Base-by-base conservation (phyloP, 1,140 invertebrate genomes). In the Oscheius sp. region DNA sequence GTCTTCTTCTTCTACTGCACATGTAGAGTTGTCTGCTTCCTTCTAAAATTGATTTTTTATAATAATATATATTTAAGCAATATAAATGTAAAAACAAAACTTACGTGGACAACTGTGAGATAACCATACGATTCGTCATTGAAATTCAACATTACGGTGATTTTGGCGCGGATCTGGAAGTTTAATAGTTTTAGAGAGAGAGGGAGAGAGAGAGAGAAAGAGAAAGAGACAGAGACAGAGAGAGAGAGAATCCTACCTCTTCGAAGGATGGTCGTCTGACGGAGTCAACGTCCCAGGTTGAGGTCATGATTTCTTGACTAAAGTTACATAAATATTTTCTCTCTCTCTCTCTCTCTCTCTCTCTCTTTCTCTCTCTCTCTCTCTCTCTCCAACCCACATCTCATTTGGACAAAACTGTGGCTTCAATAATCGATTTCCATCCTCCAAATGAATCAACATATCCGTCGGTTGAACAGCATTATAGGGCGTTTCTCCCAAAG, bases 81-180 rank as follows among this genome's bases (percentile, higher is more conserved):
- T n/a, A n/a, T n/a, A n/a, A n/a, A n/a, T n/a, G n/a, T n/a, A n/a
- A n/a, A n/a, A n/a, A n/a, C n/a, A n/a, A n/a, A n/a, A n/a, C n/a
- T n/a, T n/a, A n/a, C n/a, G n/a, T n/a, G n/a, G n/a, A n/a, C n/a
- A 42, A 68, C 67, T 18, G 29, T 68, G 0, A 68, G 26, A 29
- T 68, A 68, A 28, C 67, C 67, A 35, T 68, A 68, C 28, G 49
- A 58, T 31, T 68, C 67, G 23, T 68, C 67, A 26, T 68, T 38
- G 49, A 68, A 68, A 15, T 68, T 68, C 3, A 68, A 26, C 67
- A 68, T 68, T 18, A 59, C 49, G 2, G 52, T 59, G 13, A 68
- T 36, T 20, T 59, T 7, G 49, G 49, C 7, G 15, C 49, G 38
- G 10, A 42, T 42, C 38, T 59, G 23, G 23, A 59, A 20, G n/a